These are phyloP conservation scores for Corydoras sp. DNA, from an alignment of 2,113 vertebrate genomes.

Conservation along the genomic window DNA sequence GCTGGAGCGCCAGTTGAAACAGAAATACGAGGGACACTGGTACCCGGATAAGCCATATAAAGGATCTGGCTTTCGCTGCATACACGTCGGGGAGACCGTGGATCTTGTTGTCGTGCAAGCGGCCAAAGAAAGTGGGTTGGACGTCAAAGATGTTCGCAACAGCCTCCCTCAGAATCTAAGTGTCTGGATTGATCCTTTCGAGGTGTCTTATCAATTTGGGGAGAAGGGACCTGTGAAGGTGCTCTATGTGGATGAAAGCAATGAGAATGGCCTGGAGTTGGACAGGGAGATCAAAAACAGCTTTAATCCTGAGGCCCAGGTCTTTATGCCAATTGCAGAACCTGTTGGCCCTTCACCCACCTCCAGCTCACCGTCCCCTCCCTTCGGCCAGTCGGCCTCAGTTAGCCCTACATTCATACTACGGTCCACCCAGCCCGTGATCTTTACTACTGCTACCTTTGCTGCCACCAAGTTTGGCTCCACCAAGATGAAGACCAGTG, in stretches of 20 bases:
- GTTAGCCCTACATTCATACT: conserved; percentile 97
- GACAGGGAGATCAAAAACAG: conserved; percentile 99
- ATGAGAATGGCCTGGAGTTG: conserved; percentile 84
- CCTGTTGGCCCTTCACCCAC: conserved; percentile 81
- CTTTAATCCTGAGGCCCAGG: conserved; percentile 98
- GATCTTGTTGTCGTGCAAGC: conserved; percentile 96
- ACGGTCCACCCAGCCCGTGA: conserved; percentile 91
- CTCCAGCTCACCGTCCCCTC: conserved; percentile 87
- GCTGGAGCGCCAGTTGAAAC: conserved; percentile 92
- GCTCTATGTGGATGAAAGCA: conserved; percentile 90
- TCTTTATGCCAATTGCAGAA: conserved; percentile 96
- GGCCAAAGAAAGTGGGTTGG: conserved; percentile 96
- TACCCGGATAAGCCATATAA: conserved; percentile 99
- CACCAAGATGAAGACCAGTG: conserved; percentile 97
- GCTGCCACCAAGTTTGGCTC: conserved; percentile 99
- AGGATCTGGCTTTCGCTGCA: conserved; percentile 96
- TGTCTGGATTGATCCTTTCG: conserved; percentile 96
- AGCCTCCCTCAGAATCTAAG: conserved; percentile 98
- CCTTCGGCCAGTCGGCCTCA: conserved; percentile 89
- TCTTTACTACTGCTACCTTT: conserved; percentile 98
- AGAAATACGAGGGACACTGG: conserved; percentile 98
- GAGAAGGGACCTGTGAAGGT: conserved; percentile 98
- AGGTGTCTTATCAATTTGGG: conserved; percentile 98
- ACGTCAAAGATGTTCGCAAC: conserved; percentile 93
- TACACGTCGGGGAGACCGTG: conserved; percentile 95